Conservation (phyloP, 2,797 vertebrate genomes). For the Chaetodon trifasciatus region DNA sequence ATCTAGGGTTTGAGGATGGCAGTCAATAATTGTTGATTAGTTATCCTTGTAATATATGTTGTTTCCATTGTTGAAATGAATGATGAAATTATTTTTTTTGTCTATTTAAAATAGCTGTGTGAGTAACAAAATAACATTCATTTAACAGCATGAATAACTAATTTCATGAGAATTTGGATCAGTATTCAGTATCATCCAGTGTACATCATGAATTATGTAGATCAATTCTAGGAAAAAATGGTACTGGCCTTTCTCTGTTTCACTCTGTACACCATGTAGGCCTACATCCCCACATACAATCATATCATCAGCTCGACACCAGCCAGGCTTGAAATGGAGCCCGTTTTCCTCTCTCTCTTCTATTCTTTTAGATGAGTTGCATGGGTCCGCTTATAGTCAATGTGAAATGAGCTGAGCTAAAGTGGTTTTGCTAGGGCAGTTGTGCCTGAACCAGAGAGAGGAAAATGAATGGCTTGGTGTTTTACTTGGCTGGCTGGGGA, state of each 20-base stretch:
- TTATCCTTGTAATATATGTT: neutral
- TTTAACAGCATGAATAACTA: slow-evolving; percentile 39
- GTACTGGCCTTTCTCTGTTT: slow-evolving; percentile 28
- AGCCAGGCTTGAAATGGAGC: slow-evolving; percentile 75
- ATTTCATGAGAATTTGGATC: slow-evolving; percentile 51
- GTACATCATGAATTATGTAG: slow-evolving; percentile 56
- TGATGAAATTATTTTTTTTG: neutral
- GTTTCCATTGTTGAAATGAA: neutral
- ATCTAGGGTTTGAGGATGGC: neutral
- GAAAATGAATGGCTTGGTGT: slow-evolving; percentile 58
- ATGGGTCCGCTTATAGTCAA: slow-evolving; percentile 53
- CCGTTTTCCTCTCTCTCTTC: slow-evolving; percentile 57
- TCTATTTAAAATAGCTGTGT: slow-evolving; percentile 5
- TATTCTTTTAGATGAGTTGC: slow-evolving; percentile 68
- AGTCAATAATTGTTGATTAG: neutral
- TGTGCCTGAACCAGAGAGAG: slow-evolving; percentile 54
- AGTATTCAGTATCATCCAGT: slow-evolving; percentile 28
- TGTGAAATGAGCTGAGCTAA: slow-evolving; percentile 75
- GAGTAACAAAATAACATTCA: slow-evolving; percentile 19
- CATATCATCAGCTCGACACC: slow-evolving; percentile 65
- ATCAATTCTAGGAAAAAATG: slow-evolving; percentile 19
- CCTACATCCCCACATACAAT: slow-evolving; percentile 59
- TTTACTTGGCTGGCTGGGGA: slow-evolving; percentile 53
- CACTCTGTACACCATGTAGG: slow-evolving; percentile 45
- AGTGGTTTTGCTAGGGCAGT: slow-evolving; percentile 65